phyloP scores from a whole-genome alignment of 2,888 invertebrate species.

The Nomada fucata region DNA sequence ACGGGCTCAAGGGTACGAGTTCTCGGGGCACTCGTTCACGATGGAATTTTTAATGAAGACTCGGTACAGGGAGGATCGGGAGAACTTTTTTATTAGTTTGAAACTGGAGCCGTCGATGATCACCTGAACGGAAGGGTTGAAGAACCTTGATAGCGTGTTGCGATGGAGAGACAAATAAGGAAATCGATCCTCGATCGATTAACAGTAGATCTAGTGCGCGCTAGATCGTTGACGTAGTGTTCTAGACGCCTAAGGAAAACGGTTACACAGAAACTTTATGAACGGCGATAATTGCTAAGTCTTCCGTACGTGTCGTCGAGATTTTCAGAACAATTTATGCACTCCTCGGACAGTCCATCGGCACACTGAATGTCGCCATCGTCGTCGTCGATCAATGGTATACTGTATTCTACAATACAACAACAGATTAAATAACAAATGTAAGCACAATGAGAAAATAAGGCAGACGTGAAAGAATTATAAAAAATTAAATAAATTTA shows the following conservation, averaged over 20 bases:
- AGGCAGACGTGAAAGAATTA: conserved; percentile 32
- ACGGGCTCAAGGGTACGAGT: conserved; percentile 83
- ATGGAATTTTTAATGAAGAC: conserved; percentile 85
- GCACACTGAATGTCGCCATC: conserved; percentile 26
- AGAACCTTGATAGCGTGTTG: not conserved
- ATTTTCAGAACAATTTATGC: conserved; percentile 5
- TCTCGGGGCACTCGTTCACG: conserved; percentile 83
- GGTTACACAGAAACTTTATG: not conserved
- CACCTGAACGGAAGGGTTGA: conserved; percentile 36
- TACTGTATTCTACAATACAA: conserved; percentile 35
- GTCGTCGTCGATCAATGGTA: conserved; percentile 26
- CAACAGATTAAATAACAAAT: conserved; percentile 13
- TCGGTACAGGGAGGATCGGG: conserved; percentile 85
- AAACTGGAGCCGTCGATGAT: conserved; percentile 75
- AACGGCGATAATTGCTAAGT: not conserved
- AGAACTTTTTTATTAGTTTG: conserved; percentile 85
- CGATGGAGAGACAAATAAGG: not conserved
- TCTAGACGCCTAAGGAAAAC: not conserved
- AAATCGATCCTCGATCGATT: not conserved
- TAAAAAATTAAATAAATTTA: conserved; percentile 54
- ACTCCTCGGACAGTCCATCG: conserved; percentile 23
- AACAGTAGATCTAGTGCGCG: not conserved
- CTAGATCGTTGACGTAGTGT: not conserved
- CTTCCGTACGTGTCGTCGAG: not conserved
- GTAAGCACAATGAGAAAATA: conserved; percentile 21